Conservation (phyloP, 2,113 vertebrate species). For the Fulmarus glacialis region DNA sequence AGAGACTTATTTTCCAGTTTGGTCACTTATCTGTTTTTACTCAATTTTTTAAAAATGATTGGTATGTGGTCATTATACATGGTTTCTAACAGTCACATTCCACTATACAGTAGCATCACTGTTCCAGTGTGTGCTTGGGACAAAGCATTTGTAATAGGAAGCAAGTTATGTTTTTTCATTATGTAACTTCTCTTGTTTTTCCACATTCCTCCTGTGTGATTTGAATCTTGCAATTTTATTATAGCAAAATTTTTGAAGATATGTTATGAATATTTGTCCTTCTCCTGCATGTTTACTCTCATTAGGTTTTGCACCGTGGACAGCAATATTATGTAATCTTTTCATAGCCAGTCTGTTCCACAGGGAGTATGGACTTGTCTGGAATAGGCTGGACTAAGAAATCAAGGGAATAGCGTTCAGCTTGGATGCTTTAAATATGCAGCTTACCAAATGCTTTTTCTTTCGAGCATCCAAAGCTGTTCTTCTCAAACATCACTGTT, state of each 20-base stretch:
- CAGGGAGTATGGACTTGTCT: background rate
- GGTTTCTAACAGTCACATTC: background rate
- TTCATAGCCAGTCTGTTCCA: background rate
- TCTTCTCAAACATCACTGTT: background rate
- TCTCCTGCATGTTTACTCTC: background rate
- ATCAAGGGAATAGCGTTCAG: background rate
- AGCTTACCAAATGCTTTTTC: background rate
- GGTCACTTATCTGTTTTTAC: background rate
- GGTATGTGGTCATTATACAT: accelerated
- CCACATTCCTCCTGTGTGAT: background rate
- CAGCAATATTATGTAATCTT: background rate
- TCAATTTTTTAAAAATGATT: background rate
- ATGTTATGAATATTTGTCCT: background rate
- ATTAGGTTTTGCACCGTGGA: background rate
- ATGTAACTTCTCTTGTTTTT: background rate
- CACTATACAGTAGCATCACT: background rate
- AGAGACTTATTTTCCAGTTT: background rate
- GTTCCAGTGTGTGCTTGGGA: background rate
- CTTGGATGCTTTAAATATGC: background rate
- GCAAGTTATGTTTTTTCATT: background rate
- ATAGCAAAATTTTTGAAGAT: background rate
- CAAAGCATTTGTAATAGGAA: background rate
- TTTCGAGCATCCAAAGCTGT: background rate
- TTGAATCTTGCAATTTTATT: background rate
- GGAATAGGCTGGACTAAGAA: background rate